Evolutionary conservation across 2,888 invertebrate species (phyloP).

Genomic region (Osedax fenrisi): DNA sequence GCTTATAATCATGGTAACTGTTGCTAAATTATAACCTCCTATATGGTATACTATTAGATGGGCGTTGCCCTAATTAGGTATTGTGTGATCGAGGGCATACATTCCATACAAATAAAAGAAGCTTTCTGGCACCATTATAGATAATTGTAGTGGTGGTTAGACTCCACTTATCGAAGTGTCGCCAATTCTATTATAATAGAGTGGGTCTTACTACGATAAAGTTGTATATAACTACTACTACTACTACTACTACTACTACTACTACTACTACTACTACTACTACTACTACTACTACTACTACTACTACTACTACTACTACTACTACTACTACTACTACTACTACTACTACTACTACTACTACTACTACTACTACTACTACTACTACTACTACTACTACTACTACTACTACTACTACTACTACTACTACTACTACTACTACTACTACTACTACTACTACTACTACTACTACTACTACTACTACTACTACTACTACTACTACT

Average conservation of each 20-base stretch:
- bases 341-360: constrained; percentile 26
- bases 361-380: constrained; percentile 28
- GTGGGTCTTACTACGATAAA: not conserved
- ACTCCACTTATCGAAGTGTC: too few species aligned
- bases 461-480: constrained; percentile 25
- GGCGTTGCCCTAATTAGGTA: too few species aligned
- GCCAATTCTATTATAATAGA: too few species aligned
- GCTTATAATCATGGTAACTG: too few species aligned
- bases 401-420: constrained; percentile 23
- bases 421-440: constrained; percentile 27
- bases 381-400: constrained; percentile 24
- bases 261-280: constrained; percentile 14
- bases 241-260: not conserved
- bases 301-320: constrained; percentile 19
- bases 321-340: constrained; percentile 27
- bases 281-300: constrained; percentile 18
- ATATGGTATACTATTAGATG: too few species aligned
- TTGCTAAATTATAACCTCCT: too few species aligned
- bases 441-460: constrained; percentile 25
- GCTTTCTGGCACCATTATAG: too few species aligned
- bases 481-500: constrained; percentile 26
- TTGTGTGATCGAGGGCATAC: too few species aligned
- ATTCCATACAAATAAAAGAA: too few species aligned
- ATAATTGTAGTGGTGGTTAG: too few species aligned
- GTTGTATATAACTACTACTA: not conserved